Percentiles rank a stretch among this genome's conserved stretches.
Evolutionary conservation across 2,888 invertebrate genomes (phyloP).

Genomic region (Eubasilissa splendida): DNA sequence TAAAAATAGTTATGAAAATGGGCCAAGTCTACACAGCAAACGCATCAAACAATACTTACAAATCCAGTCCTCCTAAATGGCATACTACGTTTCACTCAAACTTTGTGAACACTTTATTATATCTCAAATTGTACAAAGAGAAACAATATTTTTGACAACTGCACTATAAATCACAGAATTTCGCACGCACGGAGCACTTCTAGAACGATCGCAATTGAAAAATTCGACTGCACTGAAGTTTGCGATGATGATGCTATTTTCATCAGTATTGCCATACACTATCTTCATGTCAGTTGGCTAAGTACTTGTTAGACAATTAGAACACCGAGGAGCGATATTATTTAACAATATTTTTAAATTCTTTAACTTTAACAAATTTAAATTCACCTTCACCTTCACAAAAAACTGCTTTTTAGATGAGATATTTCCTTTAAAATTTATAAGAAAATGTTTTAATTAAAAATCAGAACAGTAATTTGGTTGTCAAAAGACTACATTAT

Average conservation of each 20-base stretch:
- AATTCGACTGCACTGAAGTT: conserved; percentile 43
- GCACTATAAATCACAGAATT: conserved; percentile 31
- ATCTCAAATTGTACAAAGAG: conserved; percentile 28
- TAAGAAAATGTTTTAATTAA: too few relatives aligned
- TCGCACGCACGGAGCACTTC: conserved; percentile 40
- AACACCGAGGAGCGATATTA: not conserved
- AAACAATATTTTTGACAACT: conserved; percentile 40
- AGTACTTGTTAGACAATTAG: not conserved
- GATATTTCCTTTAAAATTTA: too few relatives aligned
- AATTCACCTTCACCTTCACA: too few relatives aligned
- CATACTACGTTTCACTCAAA: conserved; percentile 33
- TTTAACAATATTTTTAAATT: not conserved
- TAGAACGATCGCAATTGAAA: conserved; percentile 45
- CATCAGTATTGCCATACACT: not conserved
- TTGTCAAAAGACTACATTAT: too few relatives aligned
- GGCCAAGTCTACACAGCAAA: conserved; percentile 39
- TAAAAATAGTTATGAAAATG: conserved; percentile 46
- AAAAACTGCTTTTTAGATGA: too few relatives aligned
- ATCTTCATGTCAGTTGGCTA: too few relatives aligned
- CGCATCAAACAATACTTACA: conserved; percentile 44
- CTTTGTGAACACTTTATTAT: conserved; percentile 25
- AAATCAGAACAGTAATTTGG: too few relatives aligned
- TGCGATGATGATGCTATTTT: conserved; percentile 34
- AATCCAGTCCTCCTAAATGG: conserved; percentile 45
- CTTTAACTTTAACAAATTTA: too few relatives aligned